Evolutionary conservation across 2,113 vertebrate species (phyloP).

Genomic region (Salvelinus sp.): DNA sequence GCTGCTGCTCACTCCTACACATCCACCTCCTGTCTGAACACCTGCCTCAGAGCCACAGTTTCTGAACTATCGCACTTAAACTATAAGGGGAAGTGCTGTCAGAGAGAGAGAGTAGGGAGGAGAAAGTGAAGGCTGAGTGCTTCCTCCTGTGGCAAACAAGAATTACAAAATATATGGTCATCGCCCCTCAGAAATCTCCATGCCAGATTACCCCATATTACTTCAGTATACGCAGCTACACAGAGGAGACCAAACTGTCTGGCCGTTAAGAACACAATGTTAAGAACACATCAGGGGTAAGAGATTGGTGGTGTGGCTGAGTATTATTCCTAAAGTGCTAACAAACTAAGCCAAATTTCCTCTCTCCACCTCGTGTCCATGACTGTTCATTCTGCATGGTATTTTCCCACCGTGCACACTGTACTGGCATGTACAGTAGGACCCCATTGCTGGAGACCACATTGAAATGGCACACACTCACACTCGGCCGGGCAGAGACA

Average conservation of each 20-base stretch:
- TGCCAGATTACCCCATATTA: constrained; percentile 1
- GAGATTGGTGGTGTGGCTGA: not conserved
- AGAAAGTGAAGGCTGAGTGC: not conserved
- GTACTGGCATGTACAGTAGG: not conserved
- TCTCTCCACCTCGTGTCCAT: not conserved
- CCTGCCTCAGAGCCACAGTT: constrained; percentile 6
- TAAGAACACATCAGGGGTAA: not conserved
- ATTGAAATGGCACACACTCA: constrained; percentile 1
- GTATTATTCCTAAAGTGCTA: not conserved
- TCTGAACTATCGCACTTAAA: not conserved
- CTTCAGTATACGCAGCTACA: not conserved
- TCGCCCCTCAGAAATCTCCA: not conserved
- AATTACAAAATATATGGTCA: not conserved
- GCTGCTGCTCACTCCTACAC: not conserved
- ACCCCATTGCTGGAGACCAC: not conserved
- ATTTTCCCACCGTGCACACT: not conserved
- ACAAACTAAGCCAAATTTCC: not conserved
- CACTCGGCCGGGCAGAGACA: constrained; percentile 31
- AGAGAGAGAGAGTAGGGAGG: not conserved
- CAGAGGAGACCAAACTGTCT: not conserved
- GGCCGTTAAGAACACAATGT: not conserved
- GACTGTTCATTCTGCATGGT: not conserved
- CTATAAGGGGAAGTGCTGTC: not conserved
- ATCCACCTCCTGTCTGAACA: constrained; percentile 3
- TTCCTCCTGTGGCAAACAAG: not conserved